Evolutionary conservation across 2,113 vertebrate genomes (phyloP).

Genomic region (Probosciger aterrimus): DNA sequence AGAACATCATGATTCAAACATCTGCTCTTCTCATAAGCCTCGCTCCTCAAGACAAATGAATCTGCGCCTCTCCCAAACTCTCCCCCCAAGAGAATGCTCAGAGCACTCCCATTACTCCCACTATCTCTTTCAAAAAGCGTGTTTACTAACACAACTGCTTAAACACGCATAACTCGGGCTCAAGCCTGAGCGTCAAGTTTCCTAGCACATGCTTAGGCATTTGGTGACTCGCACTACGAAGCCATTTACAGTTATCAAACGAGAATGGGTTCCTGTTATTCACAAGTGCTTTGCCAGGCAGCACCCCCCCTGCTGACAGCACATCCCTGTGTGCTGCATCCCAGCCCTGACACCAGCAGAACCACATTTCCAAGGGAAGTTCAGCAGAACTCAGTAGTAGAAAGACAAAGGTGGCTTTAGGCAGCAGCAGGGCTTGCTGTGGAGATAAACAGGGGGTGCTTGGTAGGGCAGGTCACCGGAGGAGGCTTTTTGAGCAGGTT

Average conservation of each 20-base stretch:
- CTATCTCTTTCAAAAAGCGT: neutral
- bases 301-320: neutral
- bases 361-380: neutral
- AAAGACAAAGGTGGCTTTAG: neutral
- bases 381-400: neutral
- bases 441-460: neutral
- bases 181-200: neutral
- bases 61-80: neutral
- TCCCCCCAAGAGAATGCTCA: neutral
- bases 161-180: neutral
- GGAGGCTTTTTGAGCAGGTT: neutral
- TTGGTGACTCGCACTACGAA: neutral
- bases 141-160: neutral
- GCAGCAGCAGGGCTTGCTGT: neutral
- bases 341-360: neutral
- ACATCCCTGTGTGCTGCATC: neutral
- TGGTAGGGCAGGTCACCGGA: neutral
- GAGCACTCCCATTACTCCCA: neutral
- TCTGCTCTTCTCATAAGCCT: neutral
- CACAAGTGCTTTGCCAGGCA: neutral
- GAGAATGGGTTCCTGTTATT: neutral
- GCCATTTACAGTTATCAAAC: neutral
- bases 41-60: fast-evolving
- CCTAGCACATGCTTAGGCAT: neutral
- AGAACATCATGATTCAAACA: conserved; percentile 25